Evolutionary conservation across 1,140 invertebrate genomes (phyloP), one percentile per base, ranked within the genome.

Genomic region (Papilio aristodemus): DNA sequence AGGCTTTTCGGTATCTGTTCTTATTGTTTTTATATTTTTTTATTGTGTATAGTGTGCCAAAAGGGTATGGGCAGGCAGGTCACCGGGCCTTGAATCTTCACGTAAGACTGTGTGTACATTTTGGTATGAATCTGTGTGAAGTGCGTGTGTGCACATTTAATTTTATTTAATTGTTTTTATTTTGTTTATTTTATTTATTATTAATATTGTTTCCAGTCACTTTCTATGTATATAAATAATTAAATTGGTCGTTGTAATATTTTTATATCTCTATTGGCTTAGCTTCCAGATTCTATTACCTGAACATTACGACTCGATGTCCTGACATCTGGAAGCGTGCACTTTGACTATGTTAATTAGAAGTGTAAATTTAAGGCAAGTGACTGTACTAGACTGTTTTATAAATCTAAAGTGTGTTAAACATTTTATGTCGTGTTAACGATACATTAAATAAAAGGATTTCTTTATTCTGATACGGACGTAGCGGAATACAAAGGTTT

Each of bases 21-120:
- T 38, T 60, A 11, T 68, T 76, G 54, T 57, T 67, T 38, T 69
- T 71, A 64, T 69, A 67, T 71, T 68, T 63, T 43, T 67, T 70
- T 70, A 17, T 38, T 69, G 43, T 71, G 73, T 66, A 66, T 64
- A 69, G 69, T 60, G 71, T 75, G 74, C 74, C 74, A 75, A 75
- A 75, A 67, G 69, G 67, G 46, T 58, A 71, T 68, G 41, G 57
- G 38, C 54, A 57, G 54, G 14, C 38, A 64, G 19, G 37, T 64
- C 19, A 46, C 37, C 9, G 8, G 43, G 19, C 43, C 17, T 6
- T 32, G n/a, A n/a, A 32, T 25, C 14, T 59, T 59, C 66, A 67
- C 60, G 27, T 59, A 32, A 59, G 27, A 59, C 43, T 54, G 17
- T 39, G 54, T 62, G 59, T 19, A 50, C 6, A 7, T 50, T 8